phyloP scores from a whole-genome alignment of 2,797 vertebrate genomes.

The Phoxinus dragarum region DNA sequence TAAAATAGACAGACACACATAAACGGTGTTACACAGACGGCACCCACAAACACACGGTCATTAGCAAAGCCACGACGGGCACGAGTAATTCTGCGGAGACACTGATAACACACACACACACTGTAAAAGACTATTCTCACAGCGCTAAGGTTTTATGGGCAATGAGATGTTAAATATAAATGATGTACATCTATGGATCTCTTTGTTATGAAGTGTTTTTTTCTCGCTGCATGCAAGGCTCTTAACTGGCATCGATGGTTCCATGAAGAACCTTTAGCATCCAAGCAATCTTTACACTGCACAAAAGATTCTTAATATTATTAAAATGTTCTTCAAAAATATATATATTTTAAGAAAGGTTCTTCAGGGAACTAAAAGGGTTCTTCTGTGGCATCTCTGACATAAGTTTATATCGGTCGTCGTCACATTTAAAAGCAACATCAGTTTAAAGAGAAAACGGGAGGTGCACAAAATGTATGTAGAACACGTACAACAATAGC shows the following conservation, averaged over 20 bases:
- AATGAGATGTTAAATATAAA: conserved; percentile 3
- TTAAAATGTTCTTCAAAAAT: neutral
- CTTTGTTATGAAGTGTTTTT: neutral
- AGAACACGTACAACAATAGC: neutral
- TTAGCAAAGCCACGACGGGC: conserved; percentile 44
- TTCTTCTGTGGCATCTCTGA: neutral
- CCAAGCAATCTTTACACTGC: neutral
- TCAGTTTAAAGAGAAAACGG: neutral
- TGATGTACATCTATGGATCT: neutral
- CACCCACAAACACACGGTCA: conserved; percentile 49
- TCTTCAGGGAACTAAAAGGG: neutral
- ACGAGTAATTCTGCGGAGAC: neutral
- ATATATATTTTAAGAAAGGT: too few species aligned
- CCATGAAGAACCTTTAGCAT: neutral
- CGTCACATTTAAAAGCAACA: neutral
- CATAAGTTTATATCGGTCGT: neutral
- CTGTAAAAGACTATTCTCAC: conserved; percentile 14
- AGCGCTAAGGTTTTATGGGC: neutral
- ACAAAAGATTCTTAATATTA: neutral
- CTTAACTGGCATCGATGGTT: neutral
- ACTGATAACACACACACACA: conserved; percentile 31
- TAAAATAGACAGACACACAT: conserved; percentile 47
- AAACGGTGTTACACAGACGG: conserved; percentile 66
- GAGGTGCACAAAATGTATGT: neutral
- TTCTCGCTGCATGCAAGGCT: neutral